Evolutionary conservation across 1,140 invertebrate species (phyloP), one percentile per base, ranked within the genome.

Genomic region (Drosophila pectinifera): DNA sequence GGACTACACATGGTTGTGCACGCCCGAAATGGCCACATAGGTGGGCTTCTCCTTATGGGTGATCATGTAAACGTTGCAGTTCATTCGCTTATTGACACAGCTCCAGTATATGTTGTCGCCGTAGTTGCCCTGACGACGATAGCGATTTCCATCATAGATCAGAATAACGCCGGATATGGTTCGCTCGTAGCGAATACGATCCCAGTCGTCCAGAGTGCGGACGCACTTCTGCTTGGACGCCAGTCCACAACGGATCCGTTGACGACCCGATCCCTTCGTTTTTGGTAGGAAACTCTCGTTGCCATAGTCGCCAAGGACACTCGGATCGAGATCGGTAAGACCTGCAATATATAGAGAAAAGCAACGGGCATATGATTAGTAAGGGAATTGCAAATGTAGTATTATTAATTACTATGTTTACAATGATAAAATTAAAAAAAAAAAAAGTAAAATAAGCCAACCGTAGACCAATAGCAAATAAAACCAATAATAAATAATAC

Each of bases 131-230:
- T 61, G 46, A 0, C 84, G 72, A 0, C 1, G 20, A 49, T 73
- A 86, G 2, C 79, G 84, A 3, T 73, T 51, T 0, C 59, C 67
- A 24, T 80, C 53, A 26, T 89, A 86, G 5, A 77, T 36, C 4
- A 86, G 38, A 8, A 73, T 7, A 36, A 65, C 80, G 4, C 84
- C 83, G 13, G 0, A 5, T 0, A 7, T 10, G 2, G 79, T 77
- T 11, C 51, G 67, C 20, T 88, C 58, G 10, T 83, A 86, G 0
- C 84, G 76, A 24, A 86, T 59, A 1, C 79, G 79, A 69, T 86
- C 84, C 83, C 83, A 86, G n/a, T 86, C 84, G 16, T 86, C 83
- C 24, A 88, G 28, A 18, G 83, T 86, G 24, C 83, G 84, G 0
- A 59, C 22, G 5, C 28, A 20, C 10, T 51, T 67, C n/a, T 53